Base-by-base conservation (phyloP, 2,797 vertebrate species). In the Typhlichthys subterraneus region DNA sequence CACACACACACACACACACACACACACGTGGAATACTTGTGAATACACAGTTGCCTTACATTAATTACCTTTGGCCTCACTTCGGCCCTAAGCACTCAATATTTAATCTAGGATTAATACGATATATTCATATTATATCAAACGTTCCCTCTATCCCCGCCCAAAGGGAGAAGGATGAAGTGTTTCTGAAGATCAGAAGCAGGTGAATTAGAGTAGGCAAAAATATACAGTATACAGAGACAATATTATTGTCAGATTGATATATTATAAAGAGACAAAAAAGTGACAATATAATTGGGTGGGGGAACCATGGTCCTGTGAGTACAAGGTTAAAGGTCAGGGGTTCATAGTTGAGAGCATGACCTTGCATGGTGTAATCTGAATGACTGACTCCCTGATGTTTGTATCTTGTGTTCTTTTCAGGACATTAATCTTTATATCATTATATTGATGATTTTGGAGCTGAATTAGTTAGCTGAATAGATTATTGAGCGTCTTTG, bases 401-500 rank as follows among this genome's bases (percentile, higher is more conserved):
- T 45, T 45, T 57, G 12, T 46, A 42, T 38, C 3, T 0, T 33
- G 49, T 29, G 31, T 23, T 12, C 1, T 63, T 56, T 68, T 53
- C 46, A 59, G 31, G 56, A 10, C n/a, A 33, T 55, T 42, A 51
- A 54, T 45, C 14, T 46, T 33, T 12, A 54, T 38, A 62, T 19
- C 23, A 59, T 52, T 11, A 53, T 3, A 1, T 48, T 45, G 47
- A 29, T 12, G 38, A 10, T 33, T 13, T 10, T 46, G 45, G n/a
- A 53, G 59, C 60, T 65, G 67, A 66, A 61, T 10, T 3, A 57
- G 12, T 59, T 50, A 2, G 5, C 38, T 42, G 23, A 64, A 77
- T 62, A 68, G 55, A 75, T 67, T 59, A 63, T 51, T 8, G 12
- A 52, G n/a, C 2, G 1, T 42, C 38, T 46, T 70, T 52, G 33